phyloP scores from a whole-genome alignment of 2,113 vertebrate genomes.

The Alexandromys fortis region DNA sequence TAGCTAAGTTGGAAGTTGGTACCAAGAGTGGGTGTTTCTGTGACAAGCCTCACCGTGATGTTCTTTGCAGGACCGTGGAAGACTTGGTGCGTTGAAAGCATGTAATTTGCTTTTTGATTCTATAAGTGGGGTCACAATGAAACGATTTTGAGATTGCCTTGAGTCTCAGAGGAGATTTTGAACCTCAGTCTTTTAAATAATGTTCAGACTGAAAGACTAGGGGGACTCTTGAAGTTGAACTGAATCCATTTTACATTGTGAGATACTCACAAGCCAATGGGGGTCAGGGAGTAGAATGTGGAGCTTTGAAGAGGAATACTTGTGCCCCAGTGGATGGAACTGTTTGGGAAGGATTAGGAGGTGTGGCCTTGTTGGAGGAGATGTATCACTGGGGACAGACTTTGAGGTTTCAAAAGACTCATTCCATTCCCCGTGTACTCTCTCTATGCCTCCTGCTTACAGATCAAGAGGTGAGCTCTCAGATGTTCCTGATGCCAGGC shows the following conservation, averaged over 20 bases:
- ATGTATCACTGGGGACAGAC: neutral
- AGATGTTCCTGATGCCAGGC: neutral
- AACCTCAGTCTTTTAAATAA: neutral
- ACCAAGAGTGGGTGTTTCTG: neutral
- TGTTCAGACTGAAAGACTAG: neutral
- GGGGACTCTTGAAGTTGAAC: neutral
- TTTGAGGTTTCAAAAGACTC: neutral
- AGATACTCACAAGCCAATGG: neutral
- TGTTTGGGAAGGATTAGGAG: neutral
- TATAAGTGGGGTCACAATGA: neutral
- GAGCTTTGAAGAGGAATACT: neutral
- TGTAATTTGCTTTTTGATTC: neutral
- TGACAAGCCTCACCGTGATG: neutral
- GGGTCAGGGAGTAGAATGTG: neutral
- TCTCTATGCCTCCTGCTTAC: neutral
- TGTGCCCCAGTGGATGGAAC: neutral
- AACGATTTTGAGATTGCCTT: neutral
- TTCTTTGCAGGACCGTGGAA: neutral
- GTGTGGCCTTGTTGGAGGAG: neutral
- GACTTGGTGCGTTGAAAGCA: neutral
- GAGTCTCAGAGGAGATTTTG: neutral
- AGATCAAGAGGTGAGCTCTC: neutral
- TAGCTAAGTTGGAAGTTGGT: neutral
- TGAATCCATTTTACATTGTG: neutral
- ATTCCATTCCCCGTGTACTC: neutral